phyloP scores from a whole-genome alignment of 1,140 invertebrate genomes.

The Phortica variegata region DNA sequence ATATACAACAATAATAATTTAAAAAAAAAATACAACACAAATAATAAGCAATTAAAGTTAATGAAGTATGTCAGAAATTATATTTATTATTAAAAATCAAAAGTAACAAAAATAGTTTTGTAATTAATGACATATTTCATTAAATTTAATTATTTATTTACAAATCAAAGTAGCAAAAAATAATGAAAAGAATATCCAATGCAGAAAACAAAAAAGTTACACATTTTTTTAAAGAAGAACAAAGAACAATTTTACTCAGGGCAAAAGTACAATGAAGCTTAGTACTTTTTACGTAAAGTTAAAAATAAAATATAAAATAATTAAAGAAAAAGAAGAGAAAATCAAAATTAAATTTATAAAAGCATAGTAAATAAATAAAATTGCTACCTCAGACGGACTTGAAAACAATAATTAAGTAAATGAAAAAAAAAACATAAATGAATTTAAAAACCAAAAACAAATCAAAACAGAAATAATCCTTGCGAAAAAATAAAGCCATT shows the following conservation, averaged over 20 bases:
- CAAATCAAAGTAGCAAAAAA: too few relatives aligned
- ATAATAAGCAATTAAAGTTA: too few relatives aligned
- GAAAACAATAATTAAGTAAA: constrained; percentile 54
- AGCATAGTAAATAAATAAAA: constrained; percentile 28
- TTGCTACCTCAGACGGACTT: constrained; percentile 55
- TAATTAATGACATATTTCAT: too few relatives aligned
- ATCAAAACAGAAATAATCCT: constrained; percentile 29
- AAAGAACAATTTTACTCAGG: constrained; percentile 48
- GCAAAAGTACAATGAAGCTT: constrained; percentile 57
- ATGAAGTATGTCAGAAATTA: too few relatives aligned
- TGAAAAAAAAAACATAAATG: constrained; percentile 17
- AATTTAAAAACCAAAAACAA: constrained; percentile 23
- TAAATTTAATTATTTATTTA: too few relatives aligned
- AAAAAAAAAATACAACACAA: too few relatives aligned
- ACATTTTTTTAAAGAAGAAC: constrained; percentile 20
- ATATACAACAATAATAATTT: too few relatives aligned
- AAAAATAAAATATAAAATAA: constrained; percentile 26
- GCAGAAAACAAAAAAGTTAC: not conserved
- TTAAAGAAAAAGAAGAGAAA: constrained; percentile 14
- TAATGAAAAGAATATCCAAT: not conserved
- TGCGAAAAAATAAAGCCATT: too few relatives aligned
- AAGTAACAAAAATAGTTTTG: too few relatives aligned
- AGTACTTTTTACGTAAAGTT: constrained; percentile 40
- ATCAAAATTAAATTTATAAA: not conserved
- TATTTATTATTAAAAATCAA: too few relatives aligned